A percentile compares a stretch with the other conserved stretches of the same genome.
Evolutionary conservation across 2,797 vertebrate genomes (phyloP).

Genomic region (Tragopan temminckii): DNA sequence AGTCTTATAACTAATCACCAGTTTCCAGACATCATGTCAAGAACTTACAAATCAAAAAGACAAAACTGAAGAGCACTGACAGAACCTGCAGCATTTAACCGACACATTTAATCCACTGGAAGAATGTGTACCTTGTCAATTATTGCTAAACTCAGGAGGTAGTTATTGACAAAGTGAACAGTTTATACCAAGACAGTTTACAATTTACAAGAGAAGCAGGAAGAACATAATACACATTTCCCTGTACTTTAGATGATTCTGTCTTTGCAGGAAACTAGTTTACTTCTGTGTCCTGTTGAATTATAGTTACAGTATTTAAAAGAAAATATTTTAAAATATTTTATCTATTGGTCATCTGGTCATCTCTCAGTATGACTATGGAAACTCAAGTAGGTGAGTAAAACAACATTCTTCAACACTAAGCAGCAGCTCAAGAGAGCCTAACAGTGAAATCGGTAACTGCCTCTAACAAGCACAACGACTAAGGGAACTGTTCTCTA

Average conservation of each 20-base stretch:
- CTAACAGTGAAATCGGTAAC: not conserved
- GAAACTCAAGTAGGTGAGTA: not conserved
- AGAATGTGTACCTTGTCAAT: constrained; percentile 19
- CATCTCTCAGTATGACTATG: not conserved
- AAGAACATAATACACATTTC: not conserved
- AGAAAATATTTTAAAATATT: not conserved
- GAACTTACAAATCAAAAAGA: not conserved
- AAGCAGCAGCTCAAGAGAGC: not conserved
- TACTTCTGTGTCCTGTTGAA: not conserved
- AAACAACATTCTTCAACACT: not conserved
- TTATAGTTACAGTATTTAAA: not conserved
- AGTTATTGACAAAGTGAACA: constrained; percentile 50
- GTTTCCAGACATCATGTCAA: not conserved
- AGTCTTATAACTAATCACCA: not conserved
- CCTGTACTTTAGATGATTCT: not conserved
- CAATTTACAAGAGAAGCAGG: not conserved
- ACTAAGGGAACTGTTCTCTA: not conserved
- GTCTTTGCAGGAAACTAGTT: not conserved
- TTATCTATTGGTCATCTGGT: not conserved
- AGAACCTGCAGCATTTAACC: not conserved
- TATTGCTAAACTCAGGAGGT: constrained; percentile 63
- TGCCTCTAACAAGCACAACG: not conserved
- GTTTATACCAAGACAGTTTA: not conserved
- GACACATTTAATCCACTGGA: not conserved
- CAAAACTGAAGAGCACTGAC: not conserved